phyloP scores from a whole-genome alignment of 1,140 invertebrate genomes.

The Brevipalpus yothersi region DNA sequence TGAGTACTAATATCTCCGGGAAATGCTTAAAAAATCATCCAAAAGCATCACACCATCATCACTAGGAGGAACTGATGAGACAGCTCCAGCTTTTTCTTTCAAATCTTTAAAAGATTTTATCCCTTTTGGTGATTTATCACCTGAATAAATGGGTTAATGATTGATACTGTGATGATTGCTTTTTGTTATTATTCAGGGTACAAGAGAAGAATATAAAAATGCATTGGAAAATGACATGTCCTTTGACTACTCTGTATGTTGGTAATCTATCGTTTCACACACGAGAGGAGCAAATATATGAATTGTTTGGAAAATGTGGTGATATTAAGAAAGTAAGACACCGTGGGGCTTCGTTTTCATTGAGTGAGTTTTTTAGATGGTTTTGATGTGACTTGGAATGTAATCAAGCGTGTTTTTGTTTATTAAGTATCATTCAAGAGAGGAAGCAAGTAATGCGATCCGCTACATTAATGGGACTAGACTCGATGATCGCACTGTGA shows the following conservation, averaged over 20 bases:
- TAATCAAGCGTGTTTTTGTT: not conserved
- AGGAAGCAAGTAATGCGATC: constrained; percentile 79
- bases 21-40: too few species aligned
- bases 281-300: constrained; percentile 96
- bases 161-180: not conserved
- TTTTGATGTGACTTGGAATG: not conserved
- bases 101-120: too few species aligned
- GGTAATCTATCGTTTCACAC: constrained; percentile 98
- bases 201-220: constrained; percentile 67
- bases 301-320: constrained; percentile 84
- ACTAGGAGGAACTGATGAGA: too few species aligned
- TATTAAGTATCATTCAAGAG: constrained; percentile 46
- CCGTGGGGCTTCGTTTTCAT: constrained; percentile 99
- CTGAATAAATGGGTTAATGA: not conserved
- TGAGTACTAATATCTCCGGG: too few species aligned
- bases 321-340: constrained; percentile 85
- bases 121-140: too few species aligned
- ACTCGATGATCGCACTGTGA: constrained; percentile 83
- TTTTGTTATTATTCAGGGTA: constrained; percentile 40
- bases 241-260: constrained; percentile 68
- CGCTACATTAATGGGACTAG: constrained; percentile 89
- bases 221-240: constrained; percentile 35
- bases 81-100: too few species aligned
- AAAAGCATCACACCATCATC: too few species aligned
- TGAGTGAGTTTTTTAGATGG: constrained; percentile 34